Evolutionary conservation across 2,888 invertebrate genomes (phyloP), one percentile per base, ranked within the genome.

Genomic region (Brassicogethes aeneus): DNA sequence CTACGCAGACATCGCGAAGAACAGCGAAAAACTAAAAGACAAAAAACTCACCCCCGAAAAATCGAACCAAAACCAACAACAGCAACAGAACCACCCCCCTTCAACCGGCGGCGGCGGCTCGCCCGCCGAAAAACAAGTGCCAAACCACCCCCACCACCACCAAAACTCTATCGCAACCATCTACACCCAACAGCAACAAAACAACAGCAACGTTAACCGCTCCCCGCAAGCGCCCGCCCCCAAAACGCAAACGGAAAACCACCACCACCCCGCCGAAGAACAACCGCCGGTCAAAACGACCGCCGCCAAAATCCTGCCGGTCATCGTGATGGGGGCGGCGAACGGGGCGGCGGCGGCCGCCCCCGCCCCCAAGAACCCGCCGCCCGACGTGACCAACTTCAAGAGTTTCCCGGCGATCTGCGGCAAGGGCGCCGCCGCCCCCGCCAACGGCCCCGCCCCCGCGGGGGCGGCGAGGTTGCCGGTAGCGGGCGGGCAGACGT

Each of bases 1-100:
- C 10, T 90, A 89, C 69, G 89, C 89, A 1, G 89, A 88, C 59
- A 89, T 89, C 56, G 83, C 88, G 38, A 77, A 82, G 52, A 75
- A 71, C 56, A 55, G 45, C 17, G 53, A 56, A 17, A 59, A 57
- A 36, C 50, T 51, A n/a, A 57, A 53, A 39, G 57, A 55, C 46
- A 62, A 60, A 47, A 58, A 59, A 40, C 45, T 45, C 8, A 48
- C 49, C n/a, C 54, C 45, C 15, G 55, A 49, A 45, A 59, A 55
- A 44, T 33, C 17, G 49, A 51, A 46, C 38, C 52, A 53, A 39
- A 53, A 52, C 15, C 51, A 47, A 36, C 46, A 47, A n/a, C 46
- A 47, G 12, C 42, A 39, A 16, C 23, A 33, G 10, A 15, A 16
- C 17, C 13, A 39, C 40, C 35, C 34, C 10, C 23, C 17, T 13